Base-by-base conservation (phyloP, 2,113 vertebrate species). In the Platichthys flesus region DNA sequence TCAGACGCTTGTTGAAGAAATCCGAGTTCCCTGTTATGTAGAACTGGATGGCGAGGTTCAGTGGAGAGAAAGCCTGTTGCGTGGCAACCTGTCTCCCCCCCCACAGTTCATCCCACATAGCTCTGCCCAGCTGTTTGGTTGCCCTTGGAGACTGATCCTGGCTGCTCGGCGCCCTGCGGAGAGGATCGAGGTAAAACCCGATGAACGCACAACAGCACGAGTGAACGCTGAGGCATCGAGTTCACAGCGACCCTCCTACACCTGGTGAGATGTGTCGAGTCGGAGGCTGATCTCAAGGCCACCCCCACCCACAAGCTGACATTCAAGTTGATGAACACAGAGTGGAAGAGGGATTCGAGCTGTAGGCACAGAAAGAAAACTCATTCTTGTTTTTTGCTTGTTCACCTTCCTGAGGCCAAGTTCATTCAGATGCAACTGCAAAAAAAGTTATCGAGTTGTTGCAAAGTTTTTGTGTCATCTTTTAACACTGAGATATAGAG, bases 1-100 rank as follows among this genome's bases (percentile, higher is more conserved):
- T 42, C 64, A 70, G n/a, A 77, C 73, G 73, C 67, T 31, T 55
- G 78, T 63, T 88, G 83, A 70, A 74, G 82, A 83, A 77, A 85
- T 74, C 65, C 47, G 62, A 89, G 47, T 78, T 76, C 65, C 10
- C 18, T 52, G 23, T 47, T 15, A 47, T 65, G 65, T 64, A 40
- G 8, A 49, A 76, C 68, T 74, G 67, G 72, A 71, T 83, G 66
- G 71, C 20, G 16, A 78, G 73, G 61, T 71, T 80, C 56, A 37
- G 26, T 13, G 58, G 62, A 60, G 55, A 73, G 47, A 81, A 74
- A 73, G 37, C 52, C 21, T 67, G 85, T 88, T 84, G 82, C 91
- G 10, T 71, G 70, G 93, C 86, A 92, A 89, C 91, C 54, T n/a
- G 45, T 21, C 81, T 72, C 81, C 81, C 87, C 24, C 24, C 24